Conservation (phyloP, 2,113 vertebrate genomes). For the Anguilla japonica region DNA sequence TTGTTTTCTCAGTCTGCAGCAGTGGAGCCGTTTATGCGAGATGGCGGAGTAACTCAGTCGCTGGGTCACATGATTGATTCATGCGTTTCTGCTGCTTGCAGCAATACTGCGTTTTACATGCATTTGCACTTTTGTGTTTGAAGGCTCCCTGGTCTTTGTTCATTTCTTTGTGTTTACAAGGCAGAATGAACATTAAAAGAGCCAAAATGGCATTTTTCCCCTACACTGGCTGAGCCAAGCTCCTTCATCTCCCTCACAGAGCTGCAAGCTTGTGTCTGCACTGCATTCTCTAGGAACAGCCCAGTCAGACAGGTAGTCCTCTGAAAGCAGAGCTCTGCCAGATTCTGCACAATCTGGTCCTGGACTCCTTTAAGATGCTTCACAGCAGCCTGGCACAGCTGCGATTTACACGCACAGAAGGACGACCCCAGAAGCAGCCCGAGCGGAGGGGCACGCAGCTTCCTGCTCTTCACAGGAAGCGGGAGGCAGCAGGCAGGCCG, state of each 20-base stretch:
- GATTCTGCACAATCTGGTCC: neutral
- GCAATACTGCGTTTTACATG: neutral
- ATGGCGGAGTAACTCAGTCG: neutral
- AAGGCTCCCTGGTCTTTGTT: neutral
- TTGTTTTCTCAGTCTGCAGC: neutral
- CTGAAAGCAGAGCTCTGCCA: neutral
- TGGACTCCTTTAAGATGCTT: neutral
- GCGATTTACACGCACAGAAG: neutral
- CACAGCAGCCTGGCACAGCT: neutral
- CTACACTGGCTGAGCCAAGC: neutral
- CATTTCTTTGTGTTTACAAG: neutral
- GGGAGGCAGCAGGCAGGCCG: conserved; percentile 3
- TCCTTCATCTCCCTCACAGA: neutral
- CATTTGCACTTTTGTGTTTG: neutral
- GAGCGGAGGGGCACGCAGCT: conserved; percentile 27
- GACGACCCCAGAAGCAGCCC: conserved; percentile 25
- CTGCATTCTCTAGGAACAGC: neutral
- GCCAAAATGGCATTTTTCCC: neutral
- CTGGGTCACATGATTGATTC: neutral
- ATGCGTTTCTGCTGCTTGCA: neutral
- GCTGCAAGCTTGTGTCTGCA: neutral
- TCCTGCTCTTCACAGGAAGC: conserved; percentile 28
- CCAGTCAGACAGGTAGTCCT: neutral
- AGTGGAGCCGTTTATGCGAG: neutral
- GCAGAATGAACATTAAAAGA: neutral